Conservation (phyloP, 2,888 invertebrate genomes). For the Eupeodes latifasciatus region DNA sequence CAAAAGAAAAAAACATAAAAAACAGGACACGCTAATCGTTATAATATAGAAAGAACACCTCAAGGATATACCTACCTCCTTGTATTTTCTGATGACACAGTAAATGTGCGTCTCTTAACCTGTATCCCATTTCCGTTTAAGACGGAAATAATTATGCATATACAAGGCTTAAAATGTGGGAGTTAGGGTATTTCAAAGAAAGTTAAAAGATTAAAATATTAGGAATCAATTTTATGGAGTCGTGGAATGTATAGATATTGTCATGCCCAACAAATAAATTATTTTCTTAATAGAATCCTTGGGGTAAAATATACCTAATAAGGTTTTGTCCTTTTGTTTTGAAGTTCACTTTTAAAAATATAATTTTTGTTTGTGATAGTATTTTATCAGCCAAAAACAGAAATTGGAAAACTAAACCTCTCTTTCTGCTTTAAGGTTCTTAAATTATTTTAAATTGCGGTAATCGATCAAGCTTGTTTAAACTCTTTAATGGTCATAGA, state of each 20-base stretch:
- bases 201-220: conserved; percentile 8
- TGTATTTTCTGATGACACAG: background rate
- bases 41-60: background rate
- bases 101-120: background rate
- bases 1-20: background rate
- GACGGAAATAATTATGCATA: background rate
- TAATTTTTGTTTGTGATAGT: background rate
- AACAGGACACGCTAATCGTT: background rate
- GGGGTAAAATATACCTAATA: background rate
- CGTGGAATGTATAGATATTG: background rate
- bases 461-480: background rate
- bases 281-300: background rate
- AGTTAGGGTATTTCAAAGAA: no score
- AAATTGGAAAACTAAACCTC: background rate
- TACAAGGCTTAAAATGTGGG: background rate
- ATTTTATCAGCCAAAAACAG: background rate
- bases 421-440: background rate
- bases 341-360: background rate
- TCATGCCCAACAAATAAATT: background rate
- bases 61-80: background rate
- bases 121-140: background rate
- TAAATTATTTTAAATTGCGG: background rate
- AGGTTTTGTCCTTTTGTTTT: background rate
- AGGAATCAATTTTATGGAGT: background rate
- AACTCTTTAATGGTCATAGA: background rate